These are phyloP conservation scores for Ellobius talpinus DNA, from an alignment of 2,113 vertebrate species.

Conservation along the genomic window DNA sequence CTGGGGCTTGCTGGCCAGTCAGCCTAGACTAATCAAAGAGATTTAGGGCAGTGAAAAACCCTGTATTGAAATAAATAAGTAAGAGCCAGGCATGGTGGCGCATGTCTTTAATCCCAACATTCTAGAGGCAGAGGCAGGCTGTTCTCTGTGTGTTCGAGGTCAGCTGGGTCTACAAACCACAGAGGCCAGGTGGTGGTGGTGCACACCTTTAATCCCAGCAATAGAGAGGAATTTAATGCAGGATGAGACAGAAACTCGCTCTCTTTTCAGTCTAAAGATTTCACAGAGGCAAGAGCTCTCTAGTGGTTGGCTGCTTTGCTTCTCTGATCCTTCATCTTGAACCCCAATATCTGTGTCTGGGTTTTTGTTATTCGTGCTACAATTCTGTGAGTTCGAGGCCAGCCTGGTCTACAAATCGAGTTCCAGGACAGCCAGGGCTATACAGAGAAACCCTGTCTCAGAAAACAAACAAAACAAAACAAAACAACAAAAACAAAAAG, in stretches of 20 bases:
- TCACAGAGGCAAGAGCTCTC: no score
- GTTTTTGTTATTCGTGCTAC: no score
- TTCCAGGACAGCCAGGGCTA: background rate
- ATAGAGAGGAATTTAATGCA: no score
- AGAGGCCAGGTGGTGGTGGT: no score
- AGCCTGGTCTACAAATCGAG: background rate
- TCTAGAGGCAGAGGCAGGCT: background rate
- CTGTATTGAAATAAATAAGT: background rate
- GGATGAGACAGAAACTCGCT: no score
- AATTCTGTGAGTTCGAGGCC: background rate
- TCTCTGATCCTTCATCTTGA: no score
- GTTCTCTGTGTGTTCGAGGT: background rate
- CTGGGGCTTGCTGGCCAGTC: background rate
- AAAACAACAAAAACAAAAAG: no score
- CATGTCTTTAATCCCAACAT: background rate
- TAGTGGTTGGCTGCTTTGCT: no score
- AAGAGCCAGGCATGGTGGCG: background rate
- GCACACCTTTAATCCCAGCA: no score
- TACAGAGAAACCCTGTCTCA: background rate
- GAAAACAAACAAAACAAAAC: background rate
- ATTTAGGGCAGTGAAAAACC: background rate
- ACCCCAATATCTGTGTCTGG: no score
- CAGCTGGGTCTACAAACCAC: background rate
- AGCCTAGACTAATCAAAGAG: background rate
- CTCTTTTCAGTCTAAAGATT: no score